These are phyloP conservation scores for Gymnodraco acuticeps DNA, from an alignment of 2,797 vertebrate genomes.

Conservation along the genomic window DNA sequence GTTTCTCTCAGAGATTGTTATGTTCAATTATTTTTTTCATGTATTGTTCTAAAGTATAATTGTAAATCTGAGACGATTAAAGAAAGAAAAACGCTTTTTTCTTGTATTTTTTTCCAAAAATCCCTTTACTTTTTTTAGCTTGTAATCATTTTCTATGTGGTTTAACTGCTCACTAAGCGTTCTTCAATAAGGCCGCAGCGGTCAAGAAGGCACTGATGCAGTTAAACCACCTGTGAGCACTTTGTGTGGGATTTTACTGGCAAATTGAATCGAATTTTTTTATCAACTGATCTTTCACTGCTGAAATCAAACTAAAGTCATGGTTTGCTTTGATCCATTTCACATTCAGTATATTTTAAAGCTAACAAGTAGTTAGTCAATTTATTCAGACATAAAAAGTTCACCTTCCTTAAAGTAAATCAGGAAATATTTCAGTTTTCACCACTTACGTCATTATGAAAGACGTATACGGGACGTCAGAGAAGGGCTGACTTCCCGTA, in stretches of 20 bases:
- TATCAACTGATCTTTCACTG: neutral
- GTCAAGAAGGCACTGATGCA: neutral
- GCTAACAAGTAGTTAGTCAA: neutral
- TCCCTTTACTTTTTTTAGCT: neutral
- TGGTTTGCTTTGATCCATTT: constrained; percentile 1
- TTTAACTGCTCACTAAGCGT: neutral
- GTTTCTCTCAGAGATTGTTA: too few species aligned
- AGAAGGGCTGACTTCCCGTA: constrained; percentile 44
- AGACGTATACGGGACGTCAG: constrained; percentile 29
- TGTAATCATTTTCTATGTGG: neutral
- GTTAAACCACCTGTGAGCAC: neutral
- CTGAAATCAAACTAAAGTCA: neutral
- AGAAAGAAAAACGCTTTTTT: neutral
- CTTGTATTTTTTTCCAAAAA: neutral
- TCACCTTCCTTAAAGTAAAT: neutral
- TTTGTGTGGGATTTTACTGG: neutral
- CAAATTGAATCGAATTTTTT: neutral
- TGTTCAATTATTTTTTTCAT: too few species aligned
- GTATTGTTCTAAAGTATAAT: too few species aligned
- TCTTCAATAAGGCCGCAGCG: neutral
- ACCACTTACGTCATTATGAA: constrained; percentile 1
- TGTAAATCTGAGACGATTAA: neutral
- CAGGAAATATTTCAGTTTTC: constrained; percentile 17
- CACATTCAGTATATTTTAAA: neutral
- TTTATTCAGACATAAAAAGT: neutral